These are phyloP conservation scores for Myiothlypis chrysogaster DNA, from an alignment of 2,797 vertebrate genomes.

Conservation along the genomic window DNA sequence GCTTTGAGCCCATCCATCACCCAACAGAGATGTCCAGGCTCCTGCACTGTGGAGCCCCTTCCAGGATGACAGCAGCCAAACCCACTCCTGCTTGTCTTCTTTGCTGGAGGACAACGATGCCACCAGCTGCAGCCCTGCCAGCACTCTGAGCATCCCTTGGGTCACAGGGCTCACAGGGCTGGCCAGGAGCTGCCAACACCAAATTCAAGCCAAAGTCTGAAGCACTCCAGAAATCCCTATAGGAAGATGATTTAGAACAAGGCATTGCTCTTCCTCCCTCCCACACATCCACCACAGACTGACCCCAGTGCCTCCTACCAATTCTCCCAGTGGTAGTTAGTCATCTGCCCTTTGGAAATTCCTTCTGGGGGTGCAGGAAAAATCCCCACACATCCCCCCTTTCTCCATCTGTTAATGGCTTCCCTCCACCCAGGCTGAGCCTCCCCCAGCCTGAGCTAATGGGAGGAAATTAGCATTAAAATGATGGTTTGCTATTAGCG, in stretches of 20 bases:
- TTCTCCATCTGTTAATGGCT: constrained; percentile 38
- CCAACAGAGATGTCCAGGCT: background rate
- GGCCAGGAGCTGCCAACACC: background rate
- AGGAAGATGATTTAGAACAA: background rate
- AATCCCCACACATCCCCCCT: background rate
- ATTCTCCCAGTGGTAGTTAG: background rate
- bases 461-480: constrained; percentile 68
- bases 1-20: background rate
- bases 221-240: background rate
- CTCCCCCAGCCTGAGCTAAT: constrained; percentile 1
- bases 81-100: background rate
- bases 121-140: background rate
- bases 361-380: background rate
- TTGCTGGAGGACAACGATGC: background rate
- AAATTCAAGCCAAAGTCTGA: background rate
- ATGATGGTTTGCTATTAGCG: constrained; percentile 60
- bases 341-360: background rate
- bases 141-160: rapidly evolving
- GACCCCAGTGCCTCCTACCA: background rate
- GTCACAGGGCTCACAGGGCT: background rate
- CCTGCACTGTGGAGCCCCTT: background rate
- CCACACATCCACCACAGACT: background rate
- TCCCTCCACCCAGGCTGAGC: constrained; percentile 1
- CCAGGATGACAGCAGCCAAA: background rate
- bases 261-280: background rate